Evolutionary conservation across 2,797 vertebrate species (phyloP).

Genomic region (Rhinophrynus dorsalis): DNA sequence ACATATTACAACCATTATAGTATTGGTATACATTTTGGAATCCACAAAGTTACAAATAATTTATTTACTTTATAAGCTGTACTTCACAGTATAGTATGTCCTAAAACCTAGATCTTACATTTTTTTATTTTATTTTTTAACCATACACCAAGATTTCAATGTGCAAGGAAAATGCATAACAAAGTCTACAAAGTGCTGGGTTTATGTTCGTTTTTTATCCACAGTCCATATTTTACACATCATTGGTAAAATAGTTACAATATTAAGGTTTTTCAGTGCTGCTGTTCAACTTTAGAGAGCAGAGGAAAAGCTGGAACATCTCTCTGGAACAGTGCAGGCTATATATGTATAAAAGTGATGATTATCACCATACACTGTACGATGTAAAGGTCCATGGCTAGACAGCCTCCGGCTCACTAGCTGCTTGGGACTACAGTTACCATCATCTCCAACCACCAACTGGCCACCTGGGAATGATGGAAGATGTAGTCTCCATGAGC

Average conservation of each 20-base stretch:
- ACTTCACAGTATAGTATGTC: slow-evolving; percentile 39
- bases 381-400: no score
- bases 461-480: no score
- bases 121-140: background rate
- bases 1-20: slow-evolving; percentile 31
- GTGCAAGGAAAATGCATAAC: slow-evolving; percentile 32
- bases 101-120: slow-evolving; percentile 10
- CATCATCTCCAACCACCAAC: no score
- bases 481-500: no score
- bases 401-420: no score
- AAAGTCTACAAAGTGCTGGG: slow-evolving; percentile 39
- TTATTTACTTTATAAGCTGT: slow-evolving; percentile 31
- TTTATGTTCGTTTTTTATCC: no score
- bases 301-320: no score
- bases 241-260: slow-evolving; percentile 38
- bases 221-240: slow-evolving; percentile 48
- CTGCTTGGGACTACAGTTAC: no score
- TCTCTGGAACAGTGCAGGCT: no score
- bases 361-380: no score
- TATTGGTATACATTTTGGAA: slow-evolving; percentile 19
- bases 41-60: slow-evolving; percentile 43
- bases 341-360: no score
- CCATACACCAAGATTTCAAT: slow-evolving; percentile 12
- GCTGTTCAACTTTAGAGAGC: no score
- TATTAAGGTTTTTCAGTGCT: background rate